Evolutionary conservation across 2,888 invertebrate species (phyloP).

Genomic region (Polymixis flavicincta): DNA sequence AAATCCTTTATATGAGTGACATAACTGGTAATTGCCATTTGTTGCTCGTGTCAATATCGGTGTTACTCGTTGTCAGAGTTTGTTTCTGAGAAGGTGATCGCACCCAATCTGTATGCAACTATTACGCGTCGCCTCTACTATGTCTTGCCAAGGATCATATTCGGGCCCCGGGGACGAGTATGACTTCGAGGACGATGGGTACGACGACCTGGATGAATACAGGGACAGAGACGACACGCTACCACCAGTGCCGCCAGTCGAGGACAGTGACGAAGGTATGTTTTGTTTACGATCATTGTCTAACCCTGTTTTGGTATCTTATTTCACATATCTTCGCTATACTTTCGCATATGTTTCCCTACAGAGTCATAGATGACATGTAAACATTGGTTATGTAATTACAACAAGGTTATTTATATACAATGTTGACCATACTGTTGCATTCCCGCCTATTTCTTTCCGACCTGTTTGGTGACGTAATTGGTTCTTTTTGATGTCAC

Average conservation of each 20-base stretch:
- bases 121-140: constrained; percentile 90
- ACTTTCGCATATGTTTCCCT: constrained; percentile 54
- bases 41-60: constrained; percentile 74
- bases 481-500: constrained; percentile 75
- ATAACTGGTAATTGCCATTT: constrained; percentile 77
- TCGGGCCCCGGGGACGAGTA: constrained; percentile 93
- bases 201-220: constrained; percentile 93
- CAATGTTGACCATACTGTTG: constrained; percentile 57
- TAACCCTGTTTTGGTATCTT: constrained; percentile 79
- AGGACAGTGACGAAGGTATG: constrained; percentile 91
- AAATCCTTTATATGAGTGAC: constrained; percentile 86
- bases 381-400: constrained; percentile 81
- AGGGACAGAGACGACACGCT: constrained; percentile 91
- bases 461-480: constrained; percentile 84
- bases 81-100: constrained; percentile 83
- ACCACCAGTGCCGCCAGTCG: constrained; percentile 91
- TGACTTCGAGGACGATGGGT: constrained; percentile 94
- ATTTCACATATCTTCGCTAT: constrained; percentile 68
- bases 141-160: constrained; percentile 93
- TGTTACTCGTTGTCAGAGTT: constrained; percentile 78
- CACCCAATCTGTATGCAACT: constrained; percentile 90
- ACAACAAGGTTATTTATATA: constrained; percentile 75
- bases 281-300: constrained; percentile 84
- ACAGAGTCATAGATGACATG: constrained; percentile 64
- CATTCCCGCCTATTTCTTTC: constrained; percentile 84